phyloP scores from a whole-genome alignment of 2,113 vertebrate genomes.

The human region GRCh38 chr19:13880001-13880500 shows the following conservation, averaged over 20 bases:
- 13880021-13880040: too few species aligned
- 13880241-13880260: neutral
- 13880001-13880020: too few species aligned
- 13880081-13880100: neutral
- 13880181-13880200: neutral
- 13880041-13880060: neutral
- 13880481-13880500: constrained; percentile 36
- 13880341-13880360: neutral
- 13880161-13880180: neutral
- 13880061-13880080: neutral
- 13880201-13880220: neutral
- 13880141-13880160: too few species aligned
- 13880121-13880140: neutral
- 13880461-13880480: constrained; percentile 33
- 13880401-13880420: neutral
- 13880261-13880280: neutral
- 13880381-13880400: neutral
- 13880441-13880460: constrained; percentile 64
- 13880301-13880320: neutral
- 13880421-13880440: neutral
- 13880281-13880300: too few species aligned
- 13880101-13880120: neutral
- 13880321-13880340: constrained; percentile 24
- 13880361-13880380: too few species aligned
- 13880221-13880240: neutral